phyloP scores from a whole-genome alignment of 1,140 invertebrate species.

The Vanessa tameamea region DNA sequence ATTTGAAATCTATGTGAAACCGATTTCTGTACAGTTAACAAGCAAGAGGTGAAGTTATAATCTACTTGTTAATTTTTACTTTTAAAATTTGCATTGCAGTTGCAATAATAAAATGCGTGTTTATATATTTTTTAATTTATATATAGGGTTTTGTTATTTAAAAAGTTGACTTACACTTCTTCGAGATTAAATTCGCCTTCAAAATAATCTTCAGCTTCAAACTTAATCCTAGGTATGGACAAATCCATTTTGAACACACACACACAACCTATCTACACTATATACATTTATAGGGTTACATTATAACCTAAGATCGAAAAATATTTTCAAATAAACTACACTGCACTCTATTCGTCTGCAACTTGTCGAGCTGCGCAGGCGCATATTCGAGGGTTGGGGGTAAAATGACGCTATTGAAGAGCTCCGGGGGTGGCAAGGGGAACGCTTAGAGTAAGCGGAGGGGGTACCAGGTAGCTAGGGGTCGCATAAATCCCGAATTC shows the following conservation, averaged over 20 bases:
- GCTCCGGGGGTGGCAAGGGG: conserved; percentile 32
- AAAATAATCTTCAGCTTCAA: conserved; percentile 54
- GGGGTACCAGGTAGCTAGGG: conserved; percentile 61
- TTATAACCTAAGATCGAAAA: conserved; percentile 23
- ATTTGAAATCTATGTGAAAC: too few relatives aligned
- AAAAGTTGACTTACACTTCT: conserved; percentile 49
- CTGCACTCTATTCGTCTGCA: conserved; percentile 15
- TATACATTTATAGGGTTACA: conserved; percentile 36
- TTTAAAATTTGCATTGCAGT: not conserved
- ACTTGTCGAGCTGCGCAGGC: conserved; percentile 48
- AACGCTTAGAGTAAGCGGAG: conserved; percentile 39
- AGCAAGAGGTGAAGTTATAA: too few relatives aligned
- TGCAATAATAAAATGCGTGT: not conserved
- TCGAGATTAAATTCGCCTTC: conserved; percentile 56
- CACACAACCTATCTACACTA: conserved; percentile 42
- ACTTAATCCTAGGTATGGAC: conserved; percentile 62
- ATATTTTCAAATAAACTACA: conserved; percentile 37
- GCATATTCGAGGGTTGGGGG: conserved; percentile 61
- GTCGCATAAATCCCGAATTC: conserved; percentile 58
- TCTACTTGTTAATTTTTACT: too few relatives aligned
- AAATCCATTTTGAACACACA: conserved; percentile 59
- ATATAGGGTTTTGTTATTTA: not conserved
- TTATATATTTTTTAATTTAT: not conserved
- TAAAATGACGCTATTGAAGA: conserved; percentile 47
- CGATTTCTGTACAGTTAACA: too few relatives aligned